Base-by-base conservation (phyloP, 2,888 invertebrate species). In the Ctena decussata region DNA sequence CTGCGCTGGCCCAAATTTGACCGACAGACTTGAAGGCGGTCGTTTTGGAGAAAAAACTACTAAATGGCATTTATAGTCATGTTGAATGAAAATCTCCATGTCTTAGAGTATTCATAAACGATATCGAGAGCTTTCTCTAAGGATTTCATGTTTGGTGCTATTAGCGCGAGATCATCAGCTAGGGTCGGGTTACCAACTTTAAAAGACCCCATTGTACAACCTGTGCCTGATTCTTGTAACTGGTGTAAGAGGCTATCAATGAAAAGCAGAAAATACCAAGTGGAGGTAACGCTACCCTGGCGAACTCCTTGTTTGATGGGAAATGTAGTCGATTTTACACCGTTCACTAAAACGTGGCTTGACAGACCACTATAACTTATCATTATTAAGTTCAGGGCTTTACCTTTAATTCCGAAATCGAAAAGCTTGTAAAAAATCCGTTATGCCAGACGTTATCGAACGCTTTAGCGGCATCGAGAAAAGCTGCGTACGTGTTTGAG, bases 201-300 rank as follows among this genome's bases (percentile, higher is more conserved):
- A 12, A 78, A 71, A 12, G 39, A 18, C 1, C 46, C 71, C 24
- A 53, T 53, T 37, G 46, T 35, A 18, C 35, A 27, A 6, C 77
- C 77, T 70, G 70, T 41, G 3, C 6, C 8, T 21, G 41, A 39
- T 39, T 15, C 30, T 41, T 79, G 30, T 18, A 60, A n/a, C 18
- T 32, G n/a, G 18, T 71, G 41, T 37, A 79, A 60, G 41, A 79
- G 72, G 0, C 44, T 35, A 39, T 72, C 57, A 27, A 39, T 73
- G 32, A 72, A 79, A 6, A 79, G 73, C 35, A 79, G 73, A 60
- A 60, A 72, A 5, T 39, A 21, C 79, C 79, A 79, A 3, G 72
- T 79, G 0, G 70, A 78, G 11, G 71, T 44, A 46, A 78, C 53
- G 15, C 78, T 71, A n/a, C 78, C 78, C 53, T 73, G 79, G 24